phyloP scores from a whole-genome alignment of 2,113 vertebrate species.

The Paraplagusia blochii region DNA sequence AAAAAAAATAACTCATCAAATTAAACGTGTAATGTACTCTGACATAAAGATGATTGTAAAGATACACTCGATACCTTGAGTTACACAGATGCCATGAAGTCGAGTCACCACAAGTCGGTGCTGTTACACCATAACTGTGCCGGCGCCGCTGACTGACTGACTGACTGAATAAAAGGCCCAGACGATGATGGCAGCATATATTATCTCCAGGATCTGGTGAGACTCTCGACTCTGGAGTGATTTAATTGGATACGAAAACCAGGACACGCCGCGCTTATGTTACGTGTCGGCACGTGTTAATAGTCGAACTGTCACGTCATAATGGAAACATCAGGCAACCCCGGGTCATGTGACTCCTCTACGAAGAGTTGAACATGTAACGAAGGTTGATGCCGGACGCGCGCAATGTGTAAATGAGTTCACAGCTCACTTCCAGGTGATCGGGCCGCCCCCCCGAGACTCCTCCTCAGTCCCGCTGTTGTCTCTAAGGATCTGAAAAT shows the following conservation, averaged over 20 bases:
- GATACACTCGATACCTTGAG: constrained; percentile 7
- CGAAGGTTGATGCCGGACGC: not conserved
- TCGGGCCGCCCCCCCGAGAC: constrained; percentile 32
- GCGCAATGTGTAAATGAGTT: constrained; percentile 28
- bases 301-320: constrained; percentile 7
- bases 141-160: constrained; percentile 59
- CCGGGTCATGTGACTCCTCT: not conserved
- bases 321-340: not conserved
- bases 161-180: constrained; percentile 45
- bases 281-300: constrained; percentile 10
- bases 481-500: constrained; percentile 35
- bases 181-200: constrained; percentile 65
- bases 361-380: not conserved
- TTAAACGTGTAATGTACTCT: no score
- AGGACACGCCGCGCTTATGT: constrained; percentile 3
- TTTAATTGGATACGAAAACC: constrained; percentile 31
- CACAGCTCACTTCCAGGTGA: constrained; percentile 45
- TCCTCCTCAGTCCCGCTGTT: constrained; percentile 33
- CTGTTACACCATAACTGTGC: constrained; percentile 57
- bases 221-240: constrained; percentile 5
- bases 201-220: constrained; percentile 44
- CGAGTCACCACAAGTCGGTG: constrained; percentile 60
- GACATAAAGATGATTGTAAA: not conserved
- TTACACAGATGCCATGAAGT: constrained; percentile 17
- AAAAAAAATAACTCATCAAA: no score